Percentiles rank a stretch among this genome's conserved stretches.
phyloP scores from a whole-genome alignment of 2,797 vertebrate genomes.

The Trachurus trachurus region DNA sequence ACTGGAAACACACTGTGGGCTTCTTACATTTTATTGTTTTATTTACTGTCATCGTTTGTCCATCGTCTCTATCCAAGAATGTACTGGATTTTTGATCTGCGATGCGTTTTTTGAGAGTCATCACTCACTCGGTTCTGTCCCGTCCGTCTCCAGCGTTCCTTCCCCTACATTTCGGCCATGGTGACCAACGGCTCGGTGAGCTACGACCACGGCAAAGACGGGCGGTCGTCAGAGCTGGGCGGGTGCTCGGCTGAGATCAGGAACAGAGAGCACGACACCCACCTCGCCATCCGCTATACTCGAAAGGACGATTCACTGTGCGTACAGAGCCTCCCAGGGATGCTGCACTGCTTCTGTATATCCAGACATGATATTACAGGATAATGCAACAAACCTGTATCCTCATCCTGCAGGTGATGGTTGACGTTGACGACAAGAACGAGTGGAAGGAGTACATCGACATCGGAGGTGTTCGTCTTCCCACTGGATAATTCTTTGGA shows the following conservation, averaged over 20 bases:
- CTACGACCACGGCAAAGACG: slow-evolving; percentile 97
- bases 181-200: slow-evolving; percentile 95
- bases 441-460: slow-evolving; percentile 99
- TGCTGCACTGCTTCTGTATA: not conserved
- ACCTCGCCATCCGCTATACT: slow-evolving; percentile 96
- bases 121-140: not conserved
- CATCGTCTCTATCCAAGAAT: not conserved
- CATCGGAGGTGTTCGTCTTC: slow-evolving; percentile 94
- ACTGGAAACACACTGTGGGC: not conserved
- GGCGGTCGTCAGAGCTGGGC: slow-evolving; percentile 92
- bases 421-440: slow-evolving; percentile 94
- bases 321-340: slow-evolving; percentile 40
- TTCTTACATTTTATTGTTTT: slow-evolving; percentile 18
- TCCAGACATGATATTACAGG: not conserved
- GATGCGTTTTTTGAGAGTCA: not conserved
- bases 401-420: slow-evolving; percentile 90
- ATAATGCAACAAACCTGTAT: too few species aligned
- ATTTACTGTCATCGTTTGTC: not conserved
- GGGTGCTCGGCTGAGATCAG: slow-evolving; percentile 95
- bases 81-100: too few species aligned
- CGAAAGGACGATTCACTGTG: slow-evolving; percentile 94
- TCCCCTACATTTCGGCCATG: slow-evolving; percentile 97
- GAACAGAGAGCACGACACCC: slow-evolving; percentile 95
- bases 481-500: slow-evolving; percentile 97
- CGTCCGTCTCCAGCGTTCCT: slow-evolving; percentile 87